These are phyloP conservation scores for Pardalotus punctatus DNA, from an alignment of 2,113 vertebrate genomes.

Conservation along the genomic window DNA sequence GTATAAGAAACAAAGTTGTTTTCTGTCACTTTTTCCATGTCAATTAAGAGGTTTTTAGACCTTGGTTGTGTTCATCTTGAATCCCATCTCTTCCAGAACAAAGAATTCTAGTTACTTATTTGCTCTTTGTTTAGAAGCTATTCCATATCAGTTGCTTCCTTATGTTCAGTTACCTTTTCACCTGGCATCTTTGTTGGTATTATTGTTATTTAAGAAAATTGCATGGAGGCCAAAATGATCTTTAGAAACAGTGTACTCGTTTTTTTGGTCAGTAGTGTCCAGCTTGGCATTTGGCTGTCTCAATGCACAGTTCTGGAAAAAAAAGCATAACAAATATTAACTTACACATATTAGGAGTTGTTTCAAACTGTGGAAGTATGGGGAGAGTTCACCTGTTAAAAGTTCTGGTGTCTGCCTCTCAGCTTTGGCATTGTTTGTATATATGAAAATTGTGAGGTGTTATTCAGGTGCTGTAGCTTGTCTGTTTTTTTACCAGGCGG, in stretches of 20 bases:
- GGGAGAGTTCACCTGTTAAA: not conserved
- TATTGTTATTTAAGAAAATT: not conserved
- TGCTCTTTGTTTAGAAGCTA: not conserved
- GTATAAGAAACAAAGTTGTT: not conserved
- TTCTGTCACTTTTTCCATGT: not conserved
- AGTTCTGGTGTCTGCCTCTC: not conserved
- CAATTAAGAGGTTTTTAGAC: not conserved
- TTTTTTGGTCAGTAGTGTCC: not conserved
- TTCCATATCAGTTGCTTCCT: not conserved
- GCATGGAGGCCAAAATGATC: not conserved
- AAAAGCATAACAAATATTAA: not conserved
- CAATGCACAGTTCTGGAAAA: not conserved
- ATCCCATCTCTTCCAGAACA: not conserved
- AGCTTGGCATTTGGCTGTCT: not conserved
- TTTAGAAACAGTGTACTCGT: not conserved
- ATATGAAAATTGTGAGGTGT: not conserved
- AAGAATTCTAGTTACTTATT: not conserved
- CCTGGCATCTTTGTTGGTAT: not conserved
- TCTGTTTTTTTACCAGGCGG: not conserved
- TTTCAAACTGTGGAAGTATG: not conserved
- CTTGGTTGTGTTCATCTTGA: not conserved
- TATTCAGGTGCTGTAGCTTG: not conserved
- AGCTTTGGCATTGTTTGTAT: not conserved
- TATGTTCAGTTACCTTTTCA: not conserved
- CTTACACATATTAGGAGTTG: not conserved